Conservation (phyloP, 2,113 vertebrate species). For the Pygoscelis antarcticus region DNA sequence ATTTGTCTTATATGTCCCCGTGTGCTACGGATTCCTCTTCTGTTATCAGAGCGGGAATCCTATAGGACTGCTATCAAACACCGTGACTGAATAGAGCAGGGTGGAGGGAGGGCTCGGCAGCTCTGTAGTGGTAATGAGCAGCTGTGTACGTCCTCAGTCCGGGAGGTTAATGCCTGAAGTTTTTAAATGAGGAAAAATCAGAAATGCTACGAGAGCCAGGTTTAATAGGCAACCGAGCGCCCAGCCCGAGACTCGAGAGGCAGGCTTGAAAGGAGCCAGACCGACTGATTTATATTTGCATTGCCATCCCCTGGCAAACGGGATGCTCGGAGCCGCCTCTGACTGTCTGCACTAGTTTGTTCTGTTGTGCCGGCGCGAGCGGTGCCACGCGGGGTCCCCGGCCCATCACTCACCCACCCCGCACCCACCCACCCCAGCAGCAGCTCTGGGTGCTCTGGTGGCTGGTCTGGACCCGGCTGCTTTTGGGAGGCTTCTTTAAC, state of each 20-base stretch:
- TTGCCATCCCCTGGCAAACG: neutral
- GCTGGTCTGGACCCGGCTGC: fast-evolving
- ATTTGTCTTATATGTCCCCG: neutral
- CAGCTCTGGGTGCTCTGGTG: neutral
- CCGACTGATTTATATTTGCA: fast-evolving
- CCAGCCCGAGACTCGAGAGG: fast-evolving
- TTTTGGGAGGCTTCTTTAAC: neutral
- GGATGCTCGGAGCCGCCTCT: neutral
- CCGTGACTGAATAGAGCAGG: fast-evolving
- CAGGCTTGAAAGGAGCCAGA: neutral
- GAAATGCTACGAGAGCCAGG: neutral
- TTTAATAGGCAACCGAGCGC: neutral
- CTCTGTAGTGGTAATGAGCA: neutral
- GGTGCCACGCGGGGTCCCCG: fast-evolving
- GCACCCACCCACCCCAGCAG: neutral
- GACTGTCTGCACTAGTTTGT: fast-evolving
- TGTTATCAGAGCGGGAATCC: neutral
- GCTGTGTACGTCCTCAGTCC: neutral
- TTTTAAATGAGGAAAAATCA: neutral
- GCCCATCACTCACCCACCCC: no score
- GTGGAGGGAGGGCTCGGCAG: fast-evolving
- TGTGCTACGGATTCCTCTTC: neutral
- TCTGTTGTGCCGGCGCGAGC: no score
- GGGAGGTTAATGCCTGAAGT: neutral
- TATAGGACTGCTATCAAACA: neutral